A percentile compares a stretch with the other conserved stretches of the same genome.
Conservation (phyloP, 2,113 vertebrate genomes). For the Poeciliopsis retropinna region DNA sequence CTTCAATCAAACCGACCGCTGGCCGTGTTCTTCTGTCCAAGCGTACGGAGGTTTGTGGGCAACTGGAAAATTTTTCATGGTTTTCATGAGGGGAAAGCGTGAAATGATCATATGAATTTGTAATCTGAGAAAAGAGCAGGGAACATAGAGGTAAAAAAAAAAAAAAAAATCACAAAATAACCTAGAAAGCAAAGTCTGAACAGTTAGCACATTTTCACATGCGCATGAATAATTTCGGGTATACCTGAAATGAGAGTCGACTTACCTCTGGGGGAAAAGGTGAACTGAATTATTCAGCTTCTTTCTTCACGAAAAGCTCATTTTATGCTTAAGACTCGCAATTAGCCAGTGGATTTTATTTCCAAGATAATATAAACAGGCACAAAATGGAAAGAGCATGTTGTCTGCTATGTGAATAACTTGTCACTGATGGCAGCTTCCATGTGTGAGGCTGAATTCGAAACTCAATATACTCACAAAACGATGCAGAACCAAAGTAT, state of each 20-base stretch:
- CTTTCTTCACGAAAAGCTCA: not conserved
- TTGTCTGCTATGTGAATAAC: not conserved
- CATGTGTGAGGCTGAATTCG: not conserved
- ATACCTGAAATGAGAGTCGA: not conserved
- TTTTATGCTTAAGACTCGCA: not conserved
- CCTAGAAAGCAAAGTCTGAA: not conserved
- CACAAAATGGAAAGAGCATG: not conserved
- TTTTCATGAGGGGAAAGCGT: not conserved
- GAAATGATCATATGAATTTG: not conserved
- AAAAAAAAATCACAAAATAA: too few species aligned
- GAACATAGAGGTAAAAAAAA: not conserved
- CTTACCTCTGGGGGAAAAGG: not conserved
- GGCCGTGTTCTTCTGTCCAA: not conserved
- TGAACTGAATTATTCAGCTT: not conserved
- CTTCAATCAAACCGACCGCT: constrained; percentile 35
- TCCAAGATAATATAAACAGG: not conserved
- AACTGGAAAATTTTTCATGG: not conserved
- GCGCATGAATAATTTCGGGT: not conserved
- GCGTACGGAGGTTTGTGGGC: not conserved
- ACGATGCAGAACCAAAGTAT: not conserved
- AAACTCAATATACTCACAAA: not conserved
- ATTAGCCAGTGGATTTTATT: not conserved
- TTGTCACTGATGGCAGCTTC: not conserved
- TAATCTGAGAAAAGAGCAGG: not conserved
- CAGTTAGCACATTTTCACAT: not conserved